Evolutionary conservation across 2,888 invertebrate species (phyloP).

Genomic region (Apamea monoglypha): DNA sequence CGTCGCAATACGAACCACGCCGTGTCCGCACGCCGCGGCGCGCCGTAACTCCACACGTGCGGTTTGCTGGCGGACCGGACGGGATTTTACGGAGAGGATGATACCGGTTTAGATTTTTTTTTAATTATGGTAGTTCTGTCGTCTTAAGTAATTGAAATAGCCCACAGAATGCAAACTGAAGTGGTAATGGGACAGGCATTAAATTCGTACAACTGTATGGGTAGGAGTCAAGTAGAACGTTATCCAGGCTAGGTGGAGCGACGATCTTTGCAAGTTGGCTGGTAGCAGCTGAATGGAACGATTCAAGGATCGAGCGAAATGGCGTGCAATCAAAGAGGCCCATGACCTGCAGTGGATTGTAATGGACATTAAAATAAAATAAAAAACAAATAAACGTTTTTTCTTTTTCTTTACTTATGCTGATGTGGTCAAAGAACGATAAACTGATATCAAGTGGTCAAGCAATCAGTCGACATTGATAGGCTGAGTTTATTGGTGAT

Average conservation of each 20-base stretch:
- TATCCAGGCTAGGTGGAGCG: not conserved
- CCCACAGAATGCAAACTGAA: not conserved
- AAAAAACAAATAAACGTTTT: not conserved
- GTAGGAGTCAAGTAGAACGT: no score
- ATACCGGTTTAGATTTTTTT: slow-evolving; percentile 22
- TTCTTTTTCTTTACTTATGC: not conserved
- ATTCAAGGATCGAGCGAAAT: not conserved
- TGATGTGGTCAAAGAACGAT: not conserved
- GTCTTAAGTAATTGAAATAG: not conserved
- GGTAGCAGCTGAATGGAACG: not conserved
- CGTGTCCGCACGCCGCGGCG: slow-evolving; percentile 81
- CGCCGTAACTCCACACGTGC: slow-evolving; percentile 80
- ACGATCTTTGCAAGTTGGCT: not conserved
- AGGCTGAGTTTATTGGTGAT: not conserved
- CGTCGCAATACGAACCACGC: slow-evolving; percentile 78
- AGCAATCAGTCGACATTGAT: not conserved
- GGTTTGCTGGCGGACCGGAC: slow-evolving; percentile 73
- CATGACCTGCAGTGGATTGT: not conserved
- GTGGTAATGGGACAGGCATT: no score
- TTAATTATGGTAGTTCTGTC: not conserved
- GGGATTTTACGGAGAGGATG: slow-evolving; percentile 51
- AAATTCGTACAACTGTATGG: not conserved
- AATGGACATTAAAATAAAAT: not conserved
- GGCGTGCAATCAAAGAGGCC: no score
- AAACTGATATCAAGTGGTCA: not conserved